Percentiles rank a stretch among this genome's conserved stretches.
Evolutionary conservation across 2,888 invertebrate genomes (phyloP).

Genomic region (Xestia xanthographa): DNA sequence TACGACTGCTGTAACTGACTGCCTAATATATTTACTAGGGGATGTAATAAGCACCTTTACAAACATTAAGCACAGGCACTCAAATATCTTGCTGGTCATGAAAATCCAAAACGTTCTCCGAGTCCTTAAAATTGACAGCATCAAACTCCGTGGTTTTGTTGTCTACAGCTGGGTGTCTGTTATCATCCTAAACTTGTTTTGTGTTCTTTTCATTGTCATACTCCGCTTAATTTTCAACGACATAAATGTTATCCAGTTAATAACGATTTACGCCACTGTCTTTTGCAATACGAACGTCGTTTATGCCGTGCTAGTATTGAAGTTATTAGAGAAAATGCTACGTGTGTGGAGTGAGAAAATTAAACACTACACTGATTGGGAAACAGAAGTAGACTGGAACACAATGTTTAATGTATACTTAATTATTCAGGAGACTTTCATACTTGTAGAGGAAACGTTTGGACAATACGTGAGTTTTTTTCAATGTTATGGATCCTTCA

Average conservation of each 20-base stretch:
- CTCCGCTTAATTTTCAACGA: background rate
- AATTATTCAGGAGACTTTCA: slow-evolving; percentile 25
- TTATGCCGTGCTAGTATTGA: slow-evolving; percentile 22
- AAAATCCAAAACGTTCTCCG: slow-evolving; percentile 35
- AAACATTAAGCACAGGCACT: background rate
- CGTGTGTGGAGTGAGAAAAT: slow-evolving; percentile 13
- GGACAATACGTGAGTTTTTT: slow-evolving; percentile 10
- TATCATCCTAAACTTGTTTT: slow-evolving; percentile 1
- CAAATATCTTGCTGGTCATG: slow-evolving; percentile 16
- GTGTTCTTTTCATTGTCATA: background rate
- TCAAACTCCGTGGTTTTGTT: background rate
- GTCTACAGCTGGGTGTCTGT: slow-evolving; percentile 7
- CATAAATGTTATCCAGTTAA: background rate
- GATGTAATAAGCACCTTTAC: background rate
- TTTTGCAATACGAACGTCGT: slow-evolving; percentile 21
- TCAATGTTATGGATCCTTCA: background rate
- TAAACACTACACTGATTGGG: background rate
- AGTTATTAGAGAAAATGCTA: slow-evolving; percentile 22
- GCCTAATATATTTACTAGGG: background rate
- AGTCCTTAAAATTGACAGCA: slow-evolving; percentile 9
- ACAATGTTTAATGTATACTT: slow-evolving; percentile 15
- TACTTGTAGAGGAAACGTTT: slow-evolving; percentile 16
- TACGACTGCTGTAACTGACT: background rate
- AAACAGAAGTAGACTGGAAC: slow-evolving; percentile 12
- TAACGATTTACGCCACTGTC: background rate